Evolutionary conservation across 2,888 invertebrate species (phyloP), one percentile per base, ranked within the genome.

Genomic region (Allolobophora icterica): DNA sequence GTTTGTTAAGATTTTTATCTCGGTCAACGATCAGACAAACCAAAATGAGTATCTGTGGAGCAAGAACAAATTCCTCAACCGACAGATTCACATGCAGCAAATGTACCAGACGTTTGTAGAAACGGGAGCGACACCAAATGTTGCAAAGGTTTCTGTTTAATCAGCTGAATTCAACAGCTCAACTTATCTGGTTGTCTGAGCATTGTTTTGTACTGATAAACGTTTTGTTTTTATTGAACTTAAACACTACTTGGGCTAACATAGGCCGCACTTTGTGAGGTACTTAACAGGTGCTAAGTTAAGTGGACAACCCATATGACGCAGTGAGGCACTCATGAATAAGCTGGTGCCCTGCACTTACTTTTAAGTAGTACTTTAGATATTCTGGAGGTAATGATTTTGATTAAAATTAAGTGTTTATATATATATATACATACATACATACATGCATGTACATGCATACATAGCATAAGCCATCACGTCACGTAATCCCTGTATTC

Each of bases 1-100:
- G 45, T 89, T 71, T 71, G 38, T 89, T 58, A 89, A 93, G 93
- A 91, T 93, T 15, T 93, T 89, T 45, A 91, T 93, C 4, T 42
- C 90, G 35, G 87, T 93, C 89, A 89, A 89, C 24, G 93, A 93
- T 71, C 90, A 90, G 35, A 90, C 90, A 30, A 93, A 83, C 24
- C 90, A 89, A 38, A 93, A 93, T 84, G 92, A 92, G 71, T 93
- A 92, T 89, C 90, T 91, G 42, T 93, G 93, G 93, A 90, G 91
- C 52, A 92, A 92, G 45, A 92, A 92, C 89, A 91, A 92, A 71
- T 93, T 93, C 90, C 92, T 93, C 58, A 92, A 92, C 91, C 91
- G 93, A 6, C 92, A 93, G 90, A 91, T 92, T 35, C 92, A 92
- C 91, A 93, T 93, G 93, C 92, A 92, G 89, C 92, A 92, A 35